Percentiles rank a stretch among this genome's conserved stretches.
These are phyloP conservation scores for Dipodomys ordii DNA, from an alignment of 2,113 vertebrate species.

Conservation along the genomic window DNA sequence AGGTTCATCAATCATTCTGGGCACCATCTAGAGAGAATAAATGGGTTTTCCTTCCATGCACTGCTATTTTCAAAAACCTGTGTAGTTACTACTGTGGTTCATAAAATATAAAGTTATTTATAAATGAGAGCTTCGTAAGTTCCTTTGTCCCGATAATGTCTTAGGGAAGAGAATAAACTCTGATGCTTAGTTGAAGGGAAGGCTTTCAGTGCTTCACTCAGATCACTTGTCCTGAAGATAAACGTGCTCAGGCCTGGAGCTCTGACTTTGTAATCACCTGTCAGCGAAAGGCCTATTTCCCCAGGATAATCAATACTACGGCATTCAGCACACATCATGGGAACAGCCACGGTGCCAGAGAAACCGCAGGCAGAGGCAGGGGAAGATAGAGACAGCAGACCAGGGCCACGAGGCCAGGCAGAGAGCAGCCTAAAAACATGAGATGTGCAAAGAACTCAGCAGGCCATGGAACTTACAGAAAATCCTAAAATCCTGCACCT, in stretches of 20 bases:
- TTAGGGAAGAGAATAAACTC: conserved; percentile 17
- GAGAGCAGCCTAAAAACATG: background rate
- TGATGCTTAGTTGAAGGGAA: background rate
- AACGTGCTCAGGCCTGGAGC: conserved; percentile 8
- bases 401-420: background rate
- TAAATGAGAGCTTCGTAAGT: conserved; percentile 1
- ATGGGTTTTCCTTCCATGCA: background rate
- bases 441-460: background rate
- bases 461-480: background rate
- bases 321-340: background rate
- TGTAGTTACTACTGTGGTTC: background rate
- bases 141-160: conserved; percentile 5
- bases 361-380: background rate
- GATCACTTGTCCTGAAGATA: conserved; percentile 54
- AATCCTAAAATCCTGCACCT: background rate
- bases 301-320: background rate
- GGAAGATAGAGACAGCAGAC: background rate
- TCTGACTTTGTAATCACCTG: conserved; percentile 20
- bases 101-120: conserved; percentile 47
- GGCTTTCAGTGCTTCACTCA: background rate
- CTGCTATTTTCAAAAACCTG: conserved; percentile 17
- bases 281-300: background rate
- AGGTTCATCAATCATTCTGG: background rate
- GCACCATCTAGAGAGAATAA: background rate
- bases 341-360: background rate